phyloP scores from a whole-genome alignment of 2,797 vertebrate genomes.

The Benthosema pterotum region DNA sequence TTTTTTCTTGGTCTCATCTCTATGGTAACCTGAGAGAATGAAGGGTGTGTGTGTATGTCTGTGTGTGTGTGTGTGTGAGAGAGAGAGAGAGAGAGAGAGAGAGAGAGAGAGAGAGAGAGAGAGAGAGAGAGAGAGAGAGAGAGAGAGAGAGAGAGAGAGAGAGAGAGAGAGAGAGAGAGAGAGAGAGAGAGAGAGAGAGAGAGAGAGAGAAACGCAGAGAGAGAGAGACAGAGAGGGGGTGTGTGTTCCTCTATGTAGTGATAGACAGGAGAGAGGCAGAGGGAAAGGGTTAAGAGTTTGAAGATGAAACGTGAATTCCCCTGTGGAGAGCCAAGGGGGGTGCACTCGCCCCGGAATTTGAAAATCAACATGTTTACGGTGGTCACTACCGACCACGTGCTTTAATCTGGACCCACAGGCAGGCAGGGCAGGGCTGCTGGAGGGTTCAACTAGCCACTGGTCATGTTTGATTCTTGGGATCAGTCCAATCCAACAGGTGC shows the following conservation, averaged over 20 bases:
- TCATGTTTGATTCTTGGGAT: slow-evolving; percentile 19
- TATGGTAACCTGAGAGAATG: slow-evolving; percentile 83
- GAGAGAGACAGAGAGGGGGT: too few relatives aligned
- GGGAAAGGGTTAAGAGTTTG: slow-evolving; percentile 76
- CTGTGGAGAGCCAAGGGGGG: slow-evolving; percentile 48
- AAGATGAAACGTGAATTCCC: slow-evolving; percentile 59
- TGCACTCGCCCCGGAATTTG: slow-evolving; percentile 57
- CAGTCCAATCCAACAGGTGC: slow-evolving; percentile 35
- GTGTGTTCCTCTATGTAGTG: slow-evolving; percentile 70
- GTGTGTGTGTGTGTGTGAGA: too few relatives aligned
- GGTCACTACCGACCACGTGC: slow-evolving; percentile 56
- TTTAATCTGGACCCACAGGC: slow-evolving; percentile 33
- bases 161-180: too few relatives aligned
- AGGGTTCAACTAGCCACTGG: slow-evolving; percentile 18
- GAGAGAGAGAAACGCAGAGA: too few relatives aligned
- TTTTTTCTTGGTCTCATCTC: slow-evolving; percentile 69
- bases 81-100: too few relatives aligned
- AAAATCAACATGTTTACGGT: slow-evolving; percentile 70
- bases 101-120: too few relatives aligned
- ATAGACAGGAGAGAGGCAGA: slow-evolving; percentile 66
- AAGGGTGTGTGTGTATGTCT: slow-evolving; percentile 42
- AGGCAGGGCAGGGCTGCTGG: too few relatives aligned
- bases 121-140: too few relatives aligned
- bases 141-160: too few relatives aligned
- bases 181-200: too few relatives aligned